Evolutionary conservation across 2,797 vertebrate genomes (phyloP).

Genomic region (Sciurus vulgaris): DNA sequence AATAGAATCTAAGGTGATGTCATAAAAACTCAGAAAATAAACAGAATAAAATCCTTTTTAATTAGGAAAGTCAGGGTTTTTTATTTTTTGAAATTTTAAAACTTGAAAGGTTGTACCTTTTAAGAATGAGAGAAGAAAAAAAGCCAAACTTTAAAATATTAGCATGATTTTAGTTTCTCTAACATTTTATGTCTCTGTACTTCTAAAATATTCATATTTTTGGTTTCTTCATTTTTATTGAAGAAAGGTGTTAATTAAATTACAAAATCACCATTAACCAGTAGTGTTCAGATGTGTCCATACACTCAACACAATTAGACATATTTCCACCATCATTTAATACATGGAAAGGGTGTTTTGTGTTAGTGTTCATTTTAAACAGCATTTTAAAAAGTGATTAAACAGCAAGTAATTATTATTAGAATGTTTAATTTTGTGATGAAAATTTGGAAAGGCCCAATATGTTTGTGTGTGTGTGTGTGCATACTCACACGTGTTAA

Average conservation of each 20-base stretch:
- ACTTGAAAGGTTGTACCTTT: neutral
- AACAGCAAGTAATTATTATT: neutral
- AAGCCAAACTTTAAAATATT: neutral
- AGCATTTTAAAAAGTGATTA: neutral
- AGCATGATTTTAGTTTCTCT: neutral
- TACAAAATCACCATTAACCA: neutral
- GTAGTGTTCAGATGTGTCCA: neutral
- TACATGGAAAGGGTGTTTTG: neutral
- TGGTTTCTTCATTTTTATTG: neutral
- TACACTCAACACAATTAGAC: neutral
- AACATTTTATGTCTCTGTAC: neutral
- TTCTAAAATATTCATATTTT: neutral
- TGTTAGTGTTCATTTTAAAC: neutral
- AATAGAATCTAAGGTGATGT: neutral
- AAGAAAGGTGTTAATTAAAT: neutral
- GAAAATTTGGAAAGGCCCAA: neutral
- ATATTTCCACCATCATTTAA: neutral
- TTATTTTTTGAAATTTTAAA: neutral
- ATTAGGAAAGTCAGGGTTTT: neutral
- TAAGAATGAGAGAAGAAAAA: neutral
- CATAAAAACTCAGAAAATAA: conserved; percentile 5
- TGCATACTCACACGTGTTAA: too few species aligned
- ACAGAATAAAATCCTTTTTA: neutral
- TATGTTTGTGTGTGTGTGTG: neutral
- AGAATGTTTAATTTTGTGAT: conserved; percentile 48